Evolutionary conservation across 2,113 vertebrate species (phyloP), one percentile per base, ranked within the genome.

Genomic region (Pangasianodon gigas): DNA sequence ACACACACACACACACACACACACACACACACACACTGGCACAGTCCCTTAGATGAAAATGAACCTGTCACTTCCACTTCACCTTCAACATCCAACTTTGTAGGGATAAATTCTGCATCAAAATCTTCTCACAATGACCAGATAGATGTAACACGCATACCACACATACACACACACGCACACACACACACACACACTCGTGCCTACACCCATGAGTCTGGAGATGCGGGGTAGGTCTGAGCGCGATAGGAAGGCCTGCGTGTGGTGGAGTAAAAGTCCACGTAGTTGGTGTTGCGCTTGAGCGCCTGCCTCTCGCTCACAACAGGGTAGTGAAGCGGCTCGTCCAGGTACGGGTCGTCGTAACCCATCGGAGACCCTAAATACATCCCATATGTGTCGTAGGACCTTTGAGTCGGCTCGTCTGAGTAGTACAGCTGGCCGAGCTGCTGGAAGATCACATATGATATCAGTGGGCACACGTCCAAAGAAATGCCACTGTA

Each of bases 181-280:
- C 79, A 90, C 69, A 81, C 85, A 88, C 69, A 85, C 62, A 90
- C 89, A 90, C 91, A 92, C 88, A 79, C 62, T 87, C 87, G 92
- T 93, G 48, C 65, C 91, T 97, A 99, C 96, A 99, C 98, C 98
- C 98, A 99, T 11, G 98, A 99, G 95, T 99, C 98, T 0, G 98
- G 98, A 79, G 98, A 99, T 84, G 98, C 97, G 0, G 97, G 98
- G 95, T 98, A 99, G 93, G 98, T 97, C 95, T 97, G 97, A 87
- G 97, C 97, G 95, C 97, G 95, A 89, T 98, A 98, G 69, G 98
- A 98, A 94, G 98, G 98, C 94, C 97, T 97, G 93, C 97, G 96
- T 84, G 97, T 97, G 93, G 98, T 98, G 94, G 98, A 98, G 95
- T 98, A 99, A 96, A 99, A 99, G 96, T 99, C 98, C 95, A 99